phyloP scores from a whole-genome alignment of 2,888 invertebrate species.

The Prosapia bicincta region DNA sequence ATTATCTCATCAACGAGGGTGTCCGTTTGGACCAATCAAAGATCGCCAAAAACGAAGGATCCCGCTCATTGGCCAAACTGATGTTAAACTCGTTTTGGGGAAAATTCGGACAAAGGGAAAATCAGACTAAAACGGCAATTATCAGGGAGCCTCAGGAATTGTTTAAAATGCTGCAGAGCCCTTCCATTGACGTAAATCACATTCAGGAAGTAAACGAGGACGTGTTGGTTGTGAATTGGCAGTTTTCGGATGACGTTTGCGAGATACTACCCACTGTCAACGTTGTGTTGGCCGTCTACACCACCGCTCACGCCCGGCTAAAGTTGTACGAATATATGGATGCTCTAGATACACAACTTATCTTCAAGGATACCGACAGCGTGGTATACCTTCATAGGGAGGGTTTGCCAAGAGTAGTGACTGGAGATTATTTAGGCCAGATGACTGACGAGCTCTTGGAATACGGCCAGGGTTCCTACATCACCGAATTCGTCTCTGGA shows the following conservation, averaged over 20 bases:
- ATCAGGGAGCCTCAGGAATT: no score
- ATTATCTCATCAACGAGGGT: no score
- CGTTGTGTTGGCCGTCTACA: conserved; percentile 17
- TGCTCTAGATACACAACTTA: not conserved
- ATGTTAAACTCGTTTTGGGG: no score
- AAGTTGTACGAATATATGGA: conserved; percentile 19
- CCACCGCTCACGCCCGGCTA: conserved; percentile 20
- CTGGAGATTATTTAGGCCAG: conserved; percentile 24
- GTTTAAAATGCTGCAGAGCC: no score
- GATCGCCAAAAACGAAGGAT: no score
- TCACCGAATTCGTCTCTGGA: conserved; percentile 23
- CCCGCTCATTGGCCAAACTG: no score
- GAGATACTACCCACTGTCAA: conserved; percentile 10
- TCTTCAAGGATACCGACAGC: conserved; percentile 22
- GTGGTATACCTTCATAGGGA: conserved; percentile 11
- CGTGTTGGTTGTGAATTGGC: not conserved
- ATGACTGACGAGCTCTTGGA: conserved; percentile 20
- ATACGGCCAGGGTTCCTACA: conserved; percentile 13
- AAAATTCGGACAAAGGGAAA: no score
- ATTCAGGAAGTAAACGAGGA: conserved; percentile 4
- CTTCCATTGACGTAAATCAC: no score
- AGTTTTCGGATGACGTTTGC: conserved; percentile 4
- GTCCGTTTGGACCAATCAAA: no score
- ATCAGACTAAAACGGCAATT: no score
- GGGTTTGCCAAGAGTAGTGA: conserved; percentile 16